Evolutionary conservation across 2,113 vertebrate genomes (phyloP).

Genomic region (Cyphomyrus discorhynchus): DNA sequence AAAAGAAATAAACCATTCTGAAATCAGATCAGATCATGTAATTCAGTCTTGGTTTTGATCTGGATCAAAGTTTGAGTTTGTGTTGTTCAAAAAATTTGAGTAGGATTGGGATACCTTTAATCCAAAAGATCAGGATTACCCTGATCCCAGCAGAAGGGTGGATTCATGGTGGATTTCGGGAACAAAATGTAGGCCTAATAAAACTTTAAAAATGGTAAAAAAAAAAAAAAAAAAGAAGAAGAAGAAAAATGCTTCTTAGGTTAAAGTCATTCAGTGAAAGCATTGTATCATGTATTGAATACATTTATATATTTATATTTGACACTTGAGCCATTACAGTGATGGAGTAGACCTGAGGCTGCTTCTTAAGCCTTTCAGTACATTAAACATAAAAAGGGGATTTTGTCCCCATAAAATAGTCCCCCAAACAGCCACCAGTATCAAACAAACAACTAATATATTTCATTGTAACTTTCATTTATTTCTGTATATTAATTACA

Average conservation of each 20-base stretch:
- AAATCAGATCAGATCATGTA: background rate
- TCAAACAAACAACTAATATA: background rate
- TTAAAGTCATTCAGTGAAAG: background rate
- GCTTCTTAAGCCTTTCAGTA: background rate
- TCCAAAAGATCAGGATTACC: background rate
- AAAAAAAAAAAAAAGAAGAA: too few relatives aligned
- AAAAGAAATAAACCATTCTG: background rate
- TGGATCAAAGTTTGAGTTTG: background rate
- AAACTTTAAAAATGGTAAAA: background rate
- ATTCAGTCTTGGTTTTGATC: background rate
- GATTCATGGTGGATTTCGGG: background rate
- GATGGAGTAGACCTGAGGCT: background rate
- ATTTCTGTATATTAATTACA: background rate
- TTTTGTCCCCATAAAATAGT: background rate
- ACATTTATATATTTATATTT: background rate
- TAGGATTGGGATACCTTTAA: background rate
- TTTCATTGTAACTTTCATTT: background rate
- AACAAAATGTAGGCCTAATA: background rate
- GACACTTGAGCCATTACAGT: background rate
- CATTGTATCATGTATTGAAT: background rate
- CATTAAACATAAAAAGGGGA: background rate
- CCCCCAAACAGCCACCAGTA: background rate
- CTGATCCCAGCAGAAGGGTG: background rate
- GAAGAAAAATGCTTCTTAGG: background rate
- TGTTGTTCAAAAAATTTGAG: background rate